phyloP scores from a whole-genome alignment of 2,888 invertebrate species.

The Trichopria drosophilae region DNA sequence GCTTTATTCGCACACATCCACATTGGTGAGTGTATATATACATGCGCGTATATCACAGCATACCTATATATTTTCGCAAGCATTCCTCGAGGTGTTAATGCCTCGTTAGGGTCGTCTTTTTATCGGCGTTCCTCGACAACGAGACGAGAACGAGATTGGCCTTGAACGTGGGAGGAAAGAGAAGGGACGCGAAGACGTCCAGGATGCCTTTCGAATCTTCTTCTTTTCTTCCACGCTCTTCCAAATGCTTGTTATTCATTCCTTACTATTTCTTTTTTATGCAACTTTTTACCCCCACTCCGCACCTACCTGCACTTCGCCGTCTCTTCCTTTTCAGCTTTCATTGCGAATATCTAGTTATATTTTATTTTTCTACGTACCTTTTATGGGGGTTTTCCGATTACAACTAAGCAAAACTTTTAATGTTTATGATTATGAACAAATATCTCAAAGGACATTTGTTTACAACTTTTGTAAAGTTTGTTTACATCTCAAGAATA shows the following conservation, averaged over 20 bases:
- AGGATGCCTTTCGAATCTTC: no score
- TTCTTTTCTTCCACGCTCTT: slow-evolving; percentile 24
- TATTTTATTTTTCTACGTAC: no score
- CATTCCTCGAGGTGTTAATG: slow-evolving; percentile 40
- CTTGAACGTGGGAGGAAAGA: slow-evolving; percentile 36
- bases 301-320: no score
- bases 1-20: background rate
- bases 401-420: no score
- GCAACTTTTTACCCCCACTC: slow-evolving; percentile 15
- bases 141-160: slow-evolving; percentile 39
- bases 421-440: no score
- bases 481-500: no score
- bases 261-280: slow-evolving; percentile 23
- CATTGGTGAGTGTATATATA: background rate
- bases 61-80: slow-evolving; percentile 30
- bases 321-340: slow-evolving; percentile 8
- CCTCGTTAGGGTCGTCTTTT: slow-evolving; percentile 40
- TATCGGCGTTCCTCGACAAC: slow-evolving; percentile 37
- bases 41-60: background rate
- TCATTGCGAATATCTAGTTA: no score
- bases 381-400: no score
- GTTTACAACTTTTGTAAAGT: no score
- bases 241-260: slow-evolving; percentile 18
- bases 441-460: no score
- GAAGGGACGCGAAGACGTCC: slow-evolving; percentile 6